Conservation (phyloP, 1,140 invertebrate species). For the Stegodyphus dumicola region DNA sequence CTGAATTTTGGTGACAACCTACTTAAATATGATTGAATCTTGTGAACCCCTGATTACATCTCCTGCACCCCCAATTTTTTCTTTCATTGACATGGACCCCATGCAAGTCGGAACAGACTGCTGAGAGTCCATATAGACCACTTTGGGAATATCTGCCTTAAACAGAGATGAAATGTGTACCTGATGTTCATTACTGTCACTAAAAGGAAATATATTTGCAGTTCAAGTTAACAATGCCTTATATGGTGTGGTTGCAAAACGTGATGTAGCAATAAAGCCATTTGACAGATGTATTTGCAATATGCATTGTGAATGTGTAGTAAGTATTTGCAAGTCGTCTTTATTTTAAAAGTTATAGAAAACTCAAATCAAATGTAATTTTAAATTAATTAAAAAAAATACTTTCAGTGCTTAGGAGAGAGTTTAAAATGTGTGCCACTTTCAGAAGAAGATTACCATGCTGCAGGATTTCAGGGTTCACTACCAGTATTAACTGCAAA, state of each 20-base stretch:
- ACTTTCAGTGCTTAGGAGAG: slow-evolving; percentile 34
- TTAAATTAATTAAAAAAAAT: too few relatives aligned
- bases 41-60: not conserved
- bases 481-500: slow-evolving; percentile 26
- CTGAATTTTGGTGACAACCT: not conserved
- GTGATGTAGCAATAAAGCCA: slow-evolving; percentile 39
- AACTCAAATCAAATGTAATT: too few relatives aligned
- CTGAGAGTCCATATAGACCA: not conserved
- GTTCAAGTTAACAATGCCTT: slow-evolving; percentile 12
- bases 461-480: slow-evolving; percentile 45
- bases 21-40: not conserved
- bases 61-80: not conserved
- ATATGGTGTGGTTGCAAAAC: slow-evolving; percentile 28
- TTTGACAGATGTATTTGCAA: slow-evolving; percentile 41
- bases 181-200: not conserved
- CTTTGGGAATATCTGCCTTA: not conserved
- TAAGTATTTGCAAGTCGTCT: slow-evolving; percentile 13
- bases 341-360: too few relatives aligned
- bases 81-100: not conserved
- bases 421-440: slow-evolving; percentile 26
- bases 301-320: slow-evolving; percentile 43
- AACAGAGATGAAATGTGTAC: too few relatives aligned
- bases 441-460: slow-evolving; percentile 29
- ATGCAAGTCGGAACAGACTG: not conserved
- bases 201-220: slow-evolving; percentile 12